Percentiles rank a stretch among this genome's conserved stretches.
These are phyloP conservation scores for Agelas oroides DNA, from an alignment of 37 sponge, comb jelly and placozoan genomes.

Conservation along the genomic window DNA sequence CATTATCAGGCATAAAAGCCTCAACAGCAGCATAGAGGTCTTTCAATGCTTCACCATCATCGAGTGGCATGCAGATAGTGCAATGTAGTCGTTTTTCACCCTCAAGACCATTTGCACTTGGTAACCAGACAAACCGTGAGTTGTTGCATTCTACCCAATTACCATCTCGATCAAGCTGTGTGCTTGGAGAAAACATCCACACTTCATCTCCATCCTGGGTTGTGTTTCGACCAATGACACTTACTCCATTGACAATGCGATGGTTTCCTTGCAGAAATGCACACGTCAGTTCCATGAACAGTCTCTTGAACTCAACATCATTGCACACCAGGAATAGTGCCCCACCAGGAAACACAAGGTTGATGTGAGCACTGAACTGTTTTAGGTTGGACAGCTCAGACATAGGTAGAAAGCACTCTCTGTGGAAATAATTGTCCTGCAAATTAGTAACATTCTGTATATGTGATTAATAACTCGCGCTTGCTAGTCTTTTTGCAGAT, in stretches of 20 bases:
- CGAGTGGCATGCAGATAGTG: neutral
- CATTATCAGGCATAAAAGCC: slow-evolving; percentile 12
- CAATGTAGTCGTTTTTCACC: neutral
- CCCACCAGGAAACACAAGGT: slow-evolving; percentile 12
- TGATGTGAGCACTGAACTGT: slow-evolving; percentile 3
- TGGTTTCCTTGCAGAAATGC: neutral
- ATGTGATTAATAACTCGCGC: too few species aligned
- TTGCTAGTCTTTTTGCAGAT: too few species aligned
- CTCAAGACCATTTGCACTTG: neutral
- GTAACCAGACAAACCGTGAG: neutral
- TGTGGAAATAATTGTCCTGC: too few species aligned
- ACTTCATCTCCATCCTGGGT: neutral
- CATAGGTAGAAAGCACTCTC: slow-evolving; percentile 9
- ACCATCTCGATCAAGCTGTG: neutral
- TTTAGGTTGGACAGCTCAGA: slow-evolving; percentile 1
- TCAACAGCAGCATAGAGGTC: neutral
- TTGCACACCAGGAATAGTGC: slow-evolving; percentile 1
- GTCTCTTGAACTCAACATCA: neutral
- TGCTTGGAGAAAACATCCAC: slow-evolving; percentile 5
- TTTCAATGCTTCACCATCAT: neutral
- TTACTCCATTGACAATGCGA: neutral
- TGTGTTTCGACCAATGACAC: neutral
- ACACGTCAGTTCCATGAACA: neutral
- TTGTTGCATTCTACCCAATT: neutral
- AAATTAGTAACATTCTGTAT: neutral